These are phyloP conservation scores for Pherbina coryleti DNA, from an alignment of 2,888 invertebrate genomes.

Conservation along the genomic window DNA sequence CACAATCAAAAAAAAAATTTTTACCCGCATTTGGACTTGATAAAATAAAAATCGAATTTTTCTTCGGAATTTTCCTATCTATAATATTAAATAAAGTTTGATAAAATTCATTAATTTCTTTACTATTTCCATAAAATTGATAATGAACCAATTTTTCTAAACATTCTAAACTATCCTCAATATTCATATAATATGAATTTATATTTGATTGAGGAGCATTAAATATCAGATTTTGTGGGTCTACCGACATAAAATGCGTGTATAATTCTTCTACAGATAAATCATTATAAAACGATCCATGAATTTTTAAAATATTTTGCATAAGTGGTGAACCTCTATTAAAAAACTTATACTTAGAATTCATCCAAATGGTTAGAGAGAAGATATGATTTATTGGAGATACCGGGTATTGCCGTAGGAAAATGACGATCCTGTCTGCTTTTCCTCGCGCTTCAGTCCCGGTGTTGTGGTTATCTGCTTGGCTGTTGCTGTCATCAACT, in stretches of 20 bases:
- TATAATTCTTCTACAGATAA: not conserved
- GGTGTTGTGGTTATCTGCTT: no score
- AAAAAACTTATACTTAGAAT: not conserved
- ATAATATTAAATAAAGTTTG: slow-evolving; percentile 28
- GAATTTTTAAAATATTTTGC: slow-evolving; percentile 1
- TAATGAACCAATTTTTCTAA: slow-evolving; percentile 20
- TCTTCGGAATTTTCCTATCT: slow-evolving; percentile 31
- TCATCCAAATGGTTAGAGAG: not conserved
- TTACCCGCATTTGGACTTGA: slow-evolving; percentile 24
- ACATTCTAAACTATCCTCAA: slow-evolving; percentile 26
- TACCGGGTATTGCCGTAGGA: no score
- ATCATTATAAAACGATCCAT: not conserved
- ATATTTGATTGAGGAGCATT: slow-evolving; percentile 36
- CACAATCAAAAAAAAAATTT: slow-evolving; percentile 27
- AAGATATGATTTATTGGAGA: no score
- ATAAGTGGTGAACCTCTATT: not conserved
- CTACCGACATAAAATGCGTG: not conserved
- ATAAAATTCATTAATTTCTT: slow-evolving; percentile 13
- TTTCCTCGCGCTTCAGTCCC: no score
- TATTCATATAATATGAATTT: slow-evolving; percentile 29
- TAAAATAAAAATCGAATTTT: slow-evolving; percentile 34
- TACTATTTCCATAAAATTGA: slow-evolving; percentile 23
- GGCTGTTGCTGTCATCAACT: no score
- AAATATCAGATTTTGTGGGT: slow-evolving; percentile 11
- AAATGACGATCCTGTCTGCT: no score